Percentiles rank a stretch among this genome's conserved stretches.
Conservation (phyloP, 2,888 invertebrate genomes). For the Toxonevra muliebris region DNA sequence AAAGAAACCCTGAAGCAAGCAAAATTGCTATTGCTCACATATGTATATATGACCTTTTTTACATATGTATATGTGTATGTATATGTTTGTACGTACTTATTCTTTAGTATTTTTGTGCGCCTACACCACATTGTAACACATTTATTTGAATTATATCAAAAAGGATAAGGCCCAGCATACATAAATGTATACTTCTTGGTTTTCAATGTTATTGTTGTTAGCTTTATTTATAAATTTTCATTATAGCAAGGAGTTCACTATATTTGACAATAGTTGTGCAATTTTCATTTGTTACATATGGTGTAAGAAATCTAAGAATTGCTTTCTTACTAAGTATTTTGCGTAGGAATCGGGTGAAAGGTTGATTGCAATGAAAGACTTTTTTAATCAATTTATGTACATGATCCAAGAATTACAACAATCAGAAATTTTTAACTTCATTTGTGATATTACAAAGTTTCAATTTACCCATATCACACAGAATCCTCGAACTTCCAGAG, state of each 20-base stretch:
- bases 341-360: too few species aligned
- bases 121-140: neutral
- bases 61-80: neutral
- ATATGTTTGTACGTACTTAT: neutral
- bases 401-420: too few species aligned
- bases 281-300: neutral
- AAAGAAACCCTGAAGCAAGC: too few species aligned
- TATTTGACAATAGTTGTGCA: neutral
- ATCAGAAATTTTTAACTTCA: too few species aligned
- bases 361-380: too few species aligned
- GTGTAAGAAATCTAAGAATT: neutral
- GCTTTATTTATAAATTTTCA: neutral
- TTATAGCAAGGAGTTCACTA: neutral
- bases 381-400: too few species aligned
- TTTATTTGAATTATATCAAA: neutral
- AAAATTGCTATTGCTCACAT: neutral
- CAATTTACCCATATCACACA: too few species aligned
- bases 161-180: too few species aligned
- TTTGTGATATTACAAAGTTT: too few species aligned
- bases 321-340: too few species aligned
- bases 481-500: too few species aligned
- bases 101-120: neutral
- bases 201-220: neutral
- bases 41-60: neutral
- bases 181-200: too few species aligned